Conservation (phyloP, 1,140 invertebrate genomes). For the Zaprionus ornatus region DNA sequence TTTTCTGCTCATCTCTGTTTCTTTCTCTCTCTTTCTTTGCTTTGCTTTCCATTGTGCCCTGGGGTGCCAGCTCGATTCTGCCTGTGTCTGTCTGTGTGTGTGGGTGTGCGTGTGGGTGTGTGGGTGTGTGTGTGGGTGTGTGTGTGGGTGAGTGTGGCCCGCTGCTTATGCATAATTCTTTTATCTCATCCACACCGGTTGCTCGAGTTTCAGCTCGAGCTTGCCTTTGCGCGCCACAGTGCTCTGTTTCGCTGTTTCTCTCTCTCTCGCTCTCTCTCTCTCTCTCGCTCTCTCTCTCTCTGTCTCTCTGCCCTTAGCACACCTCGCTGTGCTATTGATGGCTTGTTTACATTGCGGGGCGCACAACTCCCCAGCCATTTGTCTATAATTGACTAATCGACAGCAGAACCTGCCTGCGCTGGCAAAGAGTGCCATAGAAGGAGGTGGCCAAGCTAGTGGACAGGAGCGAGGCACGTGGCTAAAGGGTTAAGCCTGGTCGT, state of each 20-base stretch:
- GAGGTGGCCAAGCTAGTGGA: neutral
- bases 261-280: neutral
- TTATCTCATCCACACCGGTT: slow-evolving; percentile 60
- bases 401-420: slow-evolving; percentile 36
- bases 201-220: neutral
- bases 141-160: neutral
- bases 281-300: neutral
- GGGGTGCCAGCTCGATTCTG: slow-evolving; percentile 27
- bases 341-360: slow-evolving; percentile 73
- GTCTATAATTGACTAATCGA: slow-evolving; percentile 80
- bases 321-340: slow-evolving; percentile 64
- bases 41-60: slow-evolving; percentile 38
- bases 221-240: neutral
- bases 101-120: neutral
- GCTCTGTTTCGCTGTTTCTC: neutral
- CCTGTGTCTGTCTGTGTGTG: slow-evolving; percentile 1
- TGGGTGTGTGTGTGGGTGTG: slow-evolving; percentile 1
- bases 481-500: neutral
- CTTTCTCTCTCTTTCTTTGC: neutral
- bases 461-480: neutral
- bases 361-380: slow-evolving; percentile 70
- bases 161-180: slow-evolving; percentile 77
- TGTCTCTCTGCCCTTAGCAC: neutral
- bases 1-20: slow-evolving; percentile 13
- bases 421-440: neutral